phyloP scores from a whole-genome alignment of 2,888 invertebrate genomes.

The Agonum fuliginosum region DNA sequence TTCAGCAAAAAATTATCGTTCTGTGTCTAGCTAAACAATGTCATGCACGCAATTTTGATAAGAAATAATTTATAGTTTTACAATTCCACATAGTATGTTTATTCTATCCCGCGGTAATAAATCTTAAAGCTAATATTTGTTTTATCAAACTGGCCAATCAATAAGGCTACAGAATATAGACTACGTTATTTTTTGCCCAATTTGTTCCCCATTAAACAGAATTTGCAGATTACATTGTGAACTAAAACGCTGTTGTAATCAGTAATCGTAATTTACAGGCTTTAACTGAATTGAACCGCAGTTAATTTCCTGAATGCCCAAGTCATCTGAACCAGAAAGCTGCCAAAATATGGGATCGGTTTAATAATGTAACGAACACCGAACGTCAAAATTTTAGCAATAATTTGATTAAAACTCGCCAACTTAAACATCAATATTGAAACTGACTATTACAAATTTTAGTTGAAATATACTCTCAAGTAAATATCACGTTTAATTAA shows the following conservation, averaged over 20 bases:
- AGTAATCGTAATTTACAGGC: constrained; percentile 3
- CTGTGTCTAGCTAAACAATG: background rate
- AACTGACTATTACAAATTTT: too few relatives aligned
- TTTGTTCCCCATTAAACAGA: background rate
- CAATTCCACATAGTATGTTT: background rate
- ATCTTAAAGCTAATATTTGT: background rate
- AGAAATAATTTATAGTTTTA: background rate
- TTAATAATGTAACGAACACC: too few relatives aligned
- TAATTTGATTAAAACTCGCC: too few relatives aligned
- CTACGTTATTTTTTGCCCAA: constrained; percentile 24
- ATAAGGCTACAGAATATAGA: background rate
- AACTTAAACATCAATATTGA: too few relatives aligned
- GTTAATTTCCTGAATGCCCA: constrained; percentile 18
- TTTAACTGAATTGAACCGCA: constrained; percentile 3
- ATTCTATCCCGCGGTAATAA: background rate
- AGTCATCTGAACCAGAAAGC: background rate
- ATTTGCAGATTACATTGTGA: background rate
- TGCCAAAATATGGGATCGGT: background rate
- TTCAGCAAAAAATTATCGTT: background rate
- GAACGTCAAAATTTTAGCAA: too few relatives aligned
- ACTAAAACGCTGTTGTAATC: background rate
- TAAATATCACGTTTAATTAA: too few relatives aligned
- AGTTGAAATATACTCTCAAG: too few relatives aligned
- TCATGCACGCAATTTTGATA: background rate
- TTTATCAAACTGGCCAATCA: background rate